phyloP scores from a whole-genome alignment of 2,113 vertebrate genomes.

The Sinocyclocheilus grahami region DNA sequence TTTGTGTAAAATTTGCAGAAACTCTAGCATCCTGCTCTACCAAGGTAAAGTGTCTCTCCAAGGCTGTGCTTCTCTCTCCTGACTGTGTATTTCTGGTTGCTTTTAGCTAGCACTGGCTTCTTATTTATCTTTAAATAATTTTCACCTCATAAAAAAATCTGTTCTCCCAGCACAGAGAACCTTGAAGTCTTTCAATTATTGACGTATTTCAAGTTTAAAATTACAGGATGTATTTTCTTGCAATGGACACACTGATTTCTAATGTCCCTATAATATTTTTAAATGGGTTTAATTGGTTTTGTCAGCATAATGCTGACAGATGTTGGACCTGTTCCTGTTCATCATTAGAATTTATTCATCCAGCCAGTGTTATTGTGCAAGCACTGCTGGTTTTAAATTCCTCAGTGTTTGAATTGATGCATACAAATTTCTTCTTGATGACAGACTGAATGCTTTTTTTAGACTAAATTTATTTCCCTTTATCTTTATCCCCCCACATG shows the following conservation, averaged over 20 bases:
- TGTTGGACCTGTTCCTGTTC: not conserved
- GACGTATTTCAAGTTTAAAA: too few relatives aligned
- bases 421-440: conserved; percentile 31
- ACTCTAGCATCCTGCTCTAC: conserved; percentile 98
- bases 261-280: conserved; percentile 10
- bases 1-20: conserved; percentile 99
- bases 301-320: conserved; percentile 5
- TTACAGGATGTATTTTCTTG: too few relatives aligned
- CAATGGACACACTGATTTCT: not conserved
- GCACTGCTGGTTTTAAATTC: conserved; percentile 30
- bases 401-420: conserved; percentile 26
- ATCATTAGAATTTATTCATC: conserved; percentile 13
- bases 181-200: conserved; percentile 26
- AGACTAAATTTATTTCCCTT: conserved; percentile 59
- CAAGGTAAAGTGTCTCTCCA: conserved; percentile 99
- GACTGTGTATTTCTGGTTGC: conserved; percentile 60
- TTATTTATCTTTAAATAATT: conserved; percentile 37
- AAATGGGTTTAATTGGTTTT: not conserved
- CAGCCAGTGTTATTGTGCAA: conserved; percentile 21
- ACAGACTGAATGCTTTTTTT: conserved; percentile 52
- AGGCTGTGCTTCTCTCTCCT: conserved; percentile 85
- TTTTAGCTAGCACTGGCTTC: conserved; percentile 52
- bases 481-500: conserved; percentile 48
- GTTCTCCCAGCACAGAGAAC: conserved; percentile 7
- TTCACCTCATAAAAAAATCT: conserved; percentile 21